phyloP scores from a whole-genome alignment of 2,888 invertebrate species.

The Netelia virgata region DNA sequence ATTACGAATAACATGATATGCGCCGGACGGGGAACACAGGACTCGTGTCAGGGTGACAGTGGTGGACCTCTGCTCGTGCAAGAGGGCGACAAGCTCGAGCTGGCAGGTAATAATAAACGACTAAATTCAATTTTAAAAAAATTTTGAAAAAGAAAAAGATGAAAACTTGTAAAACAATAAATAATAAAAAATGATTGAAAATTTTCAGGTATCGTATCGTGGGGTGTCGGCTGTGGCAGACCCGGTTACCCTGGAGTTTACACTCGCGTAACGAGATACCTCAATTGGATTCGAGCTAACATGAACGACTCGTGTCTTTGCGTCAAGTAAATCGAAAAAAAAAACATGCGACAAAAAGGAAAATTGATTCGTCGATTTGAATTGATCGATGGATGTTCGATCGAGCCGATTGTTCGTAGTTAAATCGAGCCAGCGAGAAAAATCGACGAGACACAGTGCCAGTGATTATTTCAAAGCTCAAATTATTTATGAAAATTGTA shows the following conservation, averaged over 20 bases:
- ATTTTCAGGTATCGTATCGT: constrained; percentile 91
- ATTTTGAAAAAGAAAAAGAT: neutral
- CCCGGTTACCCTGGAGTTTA: constrained; percentile 92
- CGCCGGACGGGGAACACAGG: constrained; percentile 92
- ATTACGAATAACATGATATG: constrained; percentile 95
- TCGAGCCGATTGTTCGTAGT: constrained; percentile 44
- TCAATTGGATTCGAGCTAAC: constrained; percentile 92
- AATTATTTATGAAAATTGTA: constrained; percentile 53
- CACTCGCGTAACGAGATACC: constrained; percentile 89
- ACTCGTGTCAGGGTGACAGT: constrained; percentile 96
- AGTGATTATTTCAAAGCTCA: constrained; percentile 41
- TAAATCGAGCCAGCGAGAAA: neutral
- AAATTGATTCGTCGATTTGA: constrained; percentile 11
- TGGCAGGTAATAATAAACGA: constrained; percentile 88
- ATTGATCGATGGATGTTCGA: constrained; percentile 28
- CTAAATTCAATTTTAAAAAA: too few species aligned
- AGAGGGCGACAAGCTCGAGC: constrained; percentile 91
- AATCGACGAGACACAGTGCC: neutral
- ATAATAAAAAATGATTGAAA: neutral
- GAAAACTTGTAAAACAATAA: constrained; percentile 2
- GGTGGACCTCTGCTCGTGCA: constrained; percentile 93
- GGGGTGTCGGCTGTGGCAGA: constrained; percentile 93
- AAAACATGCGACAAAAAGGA: constrained; percentile 12
- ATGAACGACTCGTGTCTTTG: constrained; percentile 92
- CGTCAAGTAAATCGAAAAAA: constrained; percentile 80